Conservation (phyloP, 1,140 invertebrate species). For the Bombus terrestris region DNA sequence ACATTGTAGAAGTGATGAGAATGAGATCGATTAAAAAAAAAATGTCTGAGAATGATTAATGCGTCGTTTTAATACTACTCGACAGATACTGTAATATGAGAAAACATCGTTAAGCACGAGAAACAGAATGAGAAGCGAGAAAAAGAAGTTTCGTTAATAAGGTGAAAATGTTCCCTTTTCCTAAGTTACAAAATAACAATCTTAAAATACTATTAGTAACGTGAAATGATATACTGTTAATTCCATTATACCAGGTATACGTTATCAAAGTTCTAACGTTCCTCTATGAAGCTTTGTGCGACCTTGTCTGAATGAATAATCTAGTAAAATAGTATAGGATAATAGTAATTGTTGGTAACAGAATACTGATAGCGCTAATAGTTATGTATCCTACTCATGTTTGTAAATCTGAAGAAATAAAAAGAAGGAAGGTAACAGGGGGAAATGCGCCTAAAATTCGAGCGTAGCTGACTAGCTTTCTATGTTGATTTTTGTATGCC, state of each 20-base stretch:
- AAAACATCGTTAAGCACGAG: background rate
- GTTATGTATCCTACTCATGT: slow-evolving; percentile 64
- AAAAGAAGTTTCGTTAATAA: slow-evolving; percentile 12
- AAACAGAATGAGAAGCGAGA: slow-evolving; percentile 1
- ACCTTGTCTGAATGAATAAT: slow-evolving; percentile 28
- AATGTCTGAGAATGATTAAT: background rate
- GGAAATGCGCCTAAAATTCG: slow-evolving; percentile 71
- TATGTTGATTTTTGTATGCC: slow-evolving; percentile 65
- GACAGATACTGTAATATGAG: background rate
- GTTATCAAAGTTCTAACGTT: slow-evolving; percentile 43
- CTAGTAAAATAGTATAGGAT: slow-evolving; percentile 48
- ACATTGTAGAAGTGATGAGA: slow-evolving; percentile 2
- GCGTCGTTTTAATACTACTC: background rate
- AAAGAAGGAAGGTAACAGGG: slow-evolving; percentile 38
- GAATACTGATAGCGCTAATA: slow-evolving; percentile 63
- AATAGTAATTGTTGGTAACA: slow-evolving; percentile 64
- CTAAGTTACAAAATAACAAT: background rate
- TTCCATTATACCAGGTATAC: slow-evolving; percentile 9
- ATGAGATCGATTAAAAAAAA: background rate
- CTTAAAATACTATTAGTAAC: slow-evolving; percentile 19
- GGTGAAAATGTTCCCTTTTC: background rate
- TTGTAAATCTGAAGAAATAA: slow-evolving; percentile 56
- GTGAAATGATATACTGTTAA: background rate
- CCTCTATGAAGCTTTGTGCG: slow-evolving; percentile 24
- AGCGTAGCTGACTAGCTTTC: slow-evolving; percentile 75